Evolutionary conservation across 2,113 vertebrate genomes (phyloP).

Genomic region (Felis catus): DNA sequence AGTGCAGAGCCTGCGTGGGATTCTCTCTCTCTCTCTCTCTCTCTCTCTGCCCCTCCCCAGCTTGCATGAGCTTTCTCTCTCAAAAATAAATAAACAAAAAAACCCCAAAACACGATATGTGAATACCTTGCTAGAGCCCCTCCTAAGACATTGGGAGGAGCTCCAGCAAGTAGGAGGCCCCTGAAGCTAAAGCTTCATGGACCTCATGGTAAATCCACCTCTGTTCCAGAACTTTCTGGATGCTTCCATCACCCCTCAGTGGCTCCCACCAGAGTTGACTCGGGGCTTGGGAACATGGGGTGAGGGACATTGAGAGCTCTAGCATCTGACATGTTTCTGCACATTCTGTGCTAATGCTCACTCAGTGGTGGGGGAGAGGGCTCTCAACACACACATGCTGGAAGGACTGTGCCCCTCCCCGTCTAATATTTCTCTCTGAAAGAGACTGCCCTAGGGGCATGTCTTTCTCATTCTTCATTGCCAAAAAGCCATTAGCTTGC

Average conservation of each 20-base stretch:
- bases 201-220: neutral
- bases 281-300: neutral
- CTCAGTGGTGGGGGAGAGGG: fast-evolving
- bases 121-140: neutral
- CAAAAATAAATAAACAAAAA: no score
- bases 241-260: neutral
- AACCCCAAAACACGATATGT: neutral
- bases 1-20: no score
- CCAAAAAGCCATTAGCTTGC: neutral
- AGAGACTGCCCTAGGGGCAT: neutral
- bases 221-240: neutral
- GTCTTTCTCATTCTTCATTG: neutral
- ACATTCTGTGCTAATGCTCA: neutral
- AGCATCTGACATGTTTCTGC: neutral
- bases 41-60: no score
- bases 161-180: neutral
- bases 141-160: neutral
- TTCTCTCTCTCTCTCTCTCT: no score
- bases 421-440: neutral
- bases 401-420: no score
- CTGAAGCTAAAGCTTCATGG: neutral
- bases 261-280: neutral
- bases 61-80: no score
- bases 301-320: neutral
- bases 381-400: no score